These are phyloP conservation scores for Perizoma affinitatum DNA, from an alignment of 2,888 invertebrate species.

Conservation along the genomic window DNA sequence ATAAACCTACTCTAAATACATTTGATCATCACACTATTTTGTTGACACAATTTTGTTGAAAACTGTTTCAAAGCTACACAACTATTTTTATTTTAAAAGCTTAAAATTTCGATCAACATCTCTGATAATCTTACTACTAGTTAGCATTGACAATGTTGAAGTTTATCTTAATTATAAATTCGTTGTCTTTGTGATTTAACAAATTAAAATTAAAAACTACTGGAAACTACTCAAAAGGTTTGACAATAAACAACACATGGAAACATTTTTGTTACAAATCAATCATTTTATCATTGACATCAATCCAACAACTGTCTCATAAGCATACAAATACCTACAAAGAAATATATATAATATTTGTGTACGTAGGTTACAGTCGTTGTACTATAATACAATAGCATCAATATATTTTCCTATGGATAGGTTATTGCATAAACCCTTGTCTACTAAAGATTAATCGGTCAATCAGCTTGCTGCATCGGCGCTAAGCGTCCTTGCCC, in stretches of 20 bases:
- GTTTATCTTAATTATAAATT: no score
- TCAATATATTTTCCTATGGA: no score
- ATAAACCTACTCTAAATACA: slow-evolving; percentile 1
- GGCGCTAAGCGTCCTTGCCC: slow-evolving; percentile 79
- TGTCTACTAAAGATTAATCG: slow-evolving; percentile 72
- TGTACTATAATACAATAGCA: no score
- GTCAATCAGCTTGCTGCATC: slow-evolving; percentile 77
- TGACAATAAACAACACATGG: not conserved
- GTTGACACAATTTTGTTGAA: slow-evolving; percentile 13
- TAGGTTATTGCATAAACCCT: slow-evolving; percentile 38
- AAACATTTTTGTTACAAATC: not conserved
- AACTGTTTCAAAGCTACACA: not conserved
- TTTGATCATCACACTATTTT: slow-evolving; percentile 5
- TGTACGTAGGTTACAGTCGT: slow-evolving; percentile 23
- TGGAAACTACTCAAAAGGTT: no score
- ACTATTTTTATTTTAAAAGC: slow-evolving; percentile 4
- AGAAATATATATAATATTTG: no score
- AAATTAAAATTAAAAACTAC: no score
- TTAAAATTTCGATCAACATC: no score
- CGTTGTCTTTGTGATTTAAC: no score
- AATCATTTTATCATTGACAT: slow-evolving; percentile 13
- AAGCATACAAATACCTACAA: slow-evolving; percentile 14
- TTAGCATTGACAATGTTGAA: slow-evolving; percentile 1
- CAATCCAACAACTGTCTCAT: slow-evolving; percentile 17
- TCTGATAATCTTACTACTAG: not conserved